A percentile compares a stretch with the other conserved stretches of the same genome.
Evolutionary conservation across 2,888 invertebrate genomes (phyloP).

Genomic region (Lasioglossum lativentre): DNA sequence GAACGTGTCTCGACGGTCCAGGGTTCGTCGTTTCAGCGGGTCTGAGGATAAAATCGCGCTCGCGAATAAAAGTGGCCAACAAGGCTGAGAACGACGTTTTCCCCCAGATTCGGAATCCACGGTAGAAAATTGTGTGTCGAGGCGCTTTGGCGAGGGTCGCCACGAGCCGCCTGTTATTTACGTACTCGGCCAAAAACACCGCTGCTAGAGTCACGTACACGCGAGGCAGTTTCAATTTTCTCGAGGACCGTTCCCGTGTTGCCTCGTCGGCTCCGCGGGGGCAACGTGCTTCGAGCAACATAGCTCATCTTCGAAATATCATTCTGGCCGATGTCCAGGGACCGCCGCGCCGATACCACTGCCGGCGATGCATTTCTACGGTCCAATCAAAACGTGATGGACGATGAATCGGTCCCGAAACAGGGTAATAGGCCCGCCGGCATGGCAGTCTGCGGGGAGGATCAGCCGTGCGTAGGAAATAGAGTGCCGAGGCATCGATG

Average conservation of each 20-base stretch:
- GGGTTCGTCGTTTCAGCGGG: not conserved
- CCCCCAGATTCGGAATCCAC: constrained; percentile 11
- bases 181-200: constrained; percentile 33
- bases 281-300: constrained; percentile 14
- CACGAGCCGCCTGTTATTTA: constrained; percentile 60
- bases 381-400: constrained; percentile 47
- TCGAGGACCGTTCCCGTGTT: constrained; percentile 24
- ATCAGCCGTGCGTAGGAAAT: constrained; percentile 49
- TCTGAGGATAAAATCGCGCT: not conserved
- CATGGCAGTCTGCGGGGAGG: not conserved
- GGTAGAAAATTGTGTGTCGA: constrained; percentile 33
- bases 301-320: constrained; percentile 64
- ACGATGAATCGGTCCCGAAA: constrained; percentile 50
- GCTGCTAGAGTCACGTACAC: constrained; percentile 47
- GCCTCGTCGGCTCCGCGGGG: not conserved
- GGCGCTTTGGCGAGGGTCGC: constrained; percentile 28
- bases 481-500: not conserved
- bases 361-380: constrained; percentile 41
- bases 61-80: not conserved
- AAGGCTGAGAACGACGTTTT: not conserved
- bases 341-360: constrained; percentile 29
- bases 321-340: constrained; percentile 63
- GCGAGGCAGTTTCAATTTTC: constrained; percentile 55
- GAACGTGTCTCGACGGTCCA: not conserved
- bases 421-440: constrained; percentile 28